These are phyloP conservation scores for Neoniphon sammara DNA, from an alignment of 2,797 vertebrate species.

Conservation along the genomic window DNA sequence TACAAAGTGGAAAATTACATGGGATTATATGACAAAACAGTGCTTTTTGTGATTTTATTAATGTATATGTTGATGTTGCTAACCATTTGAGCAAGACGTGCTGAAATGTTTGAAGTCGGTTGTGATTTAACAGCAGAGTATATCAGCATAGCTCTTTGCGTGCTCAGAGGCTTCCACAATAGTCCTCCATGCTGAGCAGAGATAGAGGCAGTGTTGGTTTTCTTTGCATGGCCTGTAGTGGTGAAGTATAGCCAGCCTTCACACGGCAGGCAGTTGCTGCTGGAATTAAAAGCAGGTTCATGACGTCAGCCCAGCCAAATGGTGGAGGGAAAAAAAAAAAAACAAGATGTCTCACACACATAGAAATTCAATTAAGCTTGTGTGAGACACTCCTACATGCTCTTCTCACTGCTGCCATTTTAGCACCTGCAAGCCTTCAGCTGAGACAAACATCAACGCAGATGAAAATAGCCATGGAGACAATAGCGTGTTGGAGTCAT, in stretches of 20 bases:
- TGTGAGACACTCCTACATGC: slow-evolving; percentile 29
- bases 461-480: neutral
- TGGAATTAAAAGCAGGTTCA: neutral
- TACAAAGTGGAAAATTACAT: too few species aligned
- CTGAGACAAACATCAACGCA: slow-evolving; percentile 2
- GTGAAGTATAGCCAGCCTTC: neutral
- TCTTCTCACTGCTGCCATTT: slow-evolving; percentile 49
- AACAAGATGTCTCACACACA: slow-evolving; percentile 34
- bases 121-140: neutral
- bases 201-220: slow-evolving; percentile 2
- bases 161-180: neutral
- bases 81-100: too few species aligned
- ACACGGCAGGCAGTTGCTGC: slow-evolving; percentile 8
- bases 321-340: slow-evolving; percentile 5
- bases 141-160: neutral
- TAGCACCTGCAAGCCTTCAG: slow-evolving; percentile 30
- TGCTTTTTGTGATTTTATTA: too few species aligned
- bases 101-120: too few species aligned
- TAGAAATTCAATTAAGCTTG: slow-evolving; percentile 47
- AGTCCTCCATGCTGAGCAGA: neutral
- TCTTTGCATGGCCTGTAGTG: slow-evolving; percentile 9
- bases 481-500: neutral
- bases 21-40: too few species aligned
- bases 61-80: too few species aligned
- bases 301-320: slow-evolving; percentile 39